Evolutionary conservation across 2,113 vertebrate species (phyloP).

Genomic region (Apteryx owenii): DNA sequence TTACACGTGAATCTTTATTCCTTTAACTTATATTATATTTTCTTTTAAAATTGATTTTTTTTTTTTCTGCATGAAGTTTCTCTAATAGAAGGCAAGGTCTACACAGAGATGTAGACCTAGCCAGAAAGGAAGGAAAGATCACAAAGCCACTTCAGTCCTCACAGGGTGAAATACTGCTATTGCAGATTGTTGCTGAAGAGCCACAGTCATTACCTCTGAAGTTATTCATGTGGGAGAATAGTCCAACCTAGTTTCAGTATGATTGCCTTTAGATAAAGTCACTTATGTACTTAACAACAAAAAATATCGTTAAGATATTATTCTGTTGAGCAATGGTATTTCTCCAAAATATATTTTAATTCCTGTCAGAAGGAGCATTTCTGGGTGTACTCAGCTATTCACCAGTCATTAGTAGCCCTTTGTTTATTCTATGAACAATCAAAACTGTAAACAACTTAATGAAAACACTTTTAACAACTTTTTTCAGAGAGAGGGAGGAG

Average conservation of each 20-base stretch:
- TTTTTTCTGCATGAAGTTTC: background rate
- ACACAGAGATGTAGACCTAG: background rate
- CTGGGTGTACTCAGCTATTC: background rate
- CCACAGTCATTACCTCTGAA: background rate
- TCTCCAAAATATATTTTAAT: background rate
- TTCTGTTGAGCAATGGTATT: fast-evolving
- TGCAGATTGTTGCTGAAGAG: background rate
- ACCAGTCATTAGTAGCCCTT: background rate
- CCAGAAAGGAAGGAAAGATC: background rate
- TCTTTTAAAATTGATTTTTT: background rate
- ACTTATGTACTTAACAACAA: background rate
- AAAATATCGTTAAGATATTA: background rate
- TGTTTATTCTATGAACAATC: background rate
- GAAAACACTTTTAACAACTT: background rate
- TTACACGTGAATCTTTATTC: background rate
- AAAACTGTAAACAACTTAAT: background rate
- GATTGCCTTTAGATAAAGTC: background rate
- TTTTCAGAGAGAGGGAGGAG: background rate
- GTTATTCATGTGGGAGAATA: background rate
- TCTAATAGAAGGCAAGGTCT: background rate
- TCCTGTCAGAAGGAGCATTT: background rate
- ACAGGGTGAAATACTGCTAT: background rate
- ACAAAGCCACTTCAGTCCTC: background rate
- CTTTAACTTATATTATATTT: background rate
- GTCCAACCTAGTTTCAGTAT: background rate